Conservation (phyloP, 2,797 vertebrate species). For the Gephyroberyx darwinii region DNA sequence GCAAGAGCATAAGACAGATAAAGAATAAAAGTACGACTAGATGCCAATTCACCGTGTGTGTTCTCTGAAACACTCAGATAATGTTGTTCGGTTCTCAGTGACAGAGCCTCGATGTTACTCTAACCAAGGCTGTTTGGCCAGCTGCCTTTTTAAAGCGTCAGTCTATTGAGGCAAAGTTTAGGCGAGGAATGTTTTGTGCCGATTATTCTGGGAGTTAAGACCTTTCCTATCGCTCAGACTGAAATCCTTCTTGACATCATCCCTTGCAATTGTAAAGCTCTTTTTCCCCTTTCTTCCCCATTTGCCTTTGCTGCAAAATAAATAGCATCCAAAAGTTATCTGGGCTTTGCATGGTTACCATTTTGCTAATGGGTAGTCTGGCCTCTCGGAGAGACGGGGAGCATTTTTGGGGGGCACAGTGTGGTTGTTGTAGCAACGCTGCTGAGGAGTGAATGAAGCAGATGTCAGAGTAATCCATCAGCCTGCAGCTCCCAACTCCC, state of each 20-base stretch:
- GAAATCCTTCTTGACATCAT: conserved; percentile 89
- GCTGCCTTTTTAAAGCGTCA: conserved; percentile 74
- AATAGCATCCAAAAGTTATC: conserved; percentile 86
- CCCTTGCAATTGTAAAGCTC: conserved; percentile 74
- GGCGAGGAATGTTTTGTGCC: conserved; percentile 76
- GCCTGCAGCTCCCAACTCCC: conserved; percentile 69
- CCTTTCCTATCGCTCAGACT: conserved; percentile 83
- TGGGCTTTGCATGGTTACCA: conserved; percentile 88
- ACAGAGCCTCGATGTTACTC: conserved; percentile 66
- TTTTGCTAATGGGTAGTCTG: conserved; percentile 83
- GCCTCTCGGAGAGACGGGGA: conserved; percentile 84
- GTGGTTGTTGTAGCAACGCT: conserved; percentile 90
- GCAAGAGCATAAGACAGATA: too few relatives aligned
- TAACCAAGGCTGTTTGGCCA: conserved; percentile 76
- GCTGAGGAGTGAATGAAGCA: conserved; percentile 89
- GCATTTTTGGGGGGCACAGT: conserved; percentile 87
- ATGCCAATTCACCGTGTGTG: background rate
- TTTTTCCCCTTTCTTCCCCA: conserved; percentile 38
- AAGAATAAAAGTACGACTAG: too few relatives aligned
- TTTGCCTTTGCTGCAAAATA: conserved; percentile 80
- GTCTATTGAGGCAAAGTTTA: conserved; percentile 76
- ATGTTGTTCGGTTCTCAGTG: conserved; percentile 65
- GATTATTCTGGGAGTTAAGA: conserved; percentile 79
- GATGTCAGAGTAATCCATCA: conserved; percentile 92
- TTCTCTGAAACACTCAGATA: conserved; percentile 59